phyloP scores from a whole-genome alignment of 1,140 invertebrate genomes.

The Meloidogyne floridensis region DNA sequence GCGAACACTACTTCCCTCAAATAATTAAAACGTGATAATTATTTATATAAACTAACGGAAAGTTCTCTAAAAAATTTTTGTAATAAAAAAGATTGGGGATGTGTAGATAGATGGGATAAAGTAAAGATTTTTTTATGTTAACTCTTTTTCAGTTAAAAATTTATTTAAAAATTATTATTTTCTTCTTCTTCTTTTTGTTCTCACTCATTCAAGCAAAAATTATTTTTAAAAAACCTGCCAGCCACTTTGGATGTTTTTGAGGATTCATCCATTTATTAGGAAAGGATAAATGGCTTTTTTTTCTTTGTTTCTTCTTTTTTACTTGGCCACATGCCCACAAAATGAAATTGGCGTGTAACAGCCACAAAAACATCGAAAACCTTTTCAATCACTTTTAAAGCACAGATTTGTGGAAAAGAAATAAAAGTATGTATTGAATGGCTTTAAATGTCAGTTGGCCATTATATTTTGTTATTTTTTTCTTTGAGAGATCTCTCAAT shows the following conservation, averaged over 20 bases:
- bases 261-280: neutral
- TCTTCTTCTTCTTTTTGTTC: neutral
- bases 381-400: slow-evolving; percentile 5
- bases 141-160: too few species aligned
- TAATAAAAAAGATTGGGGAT: too few species aligned
- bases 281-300: neutral
- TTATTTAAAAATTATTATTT: too few species aligned
- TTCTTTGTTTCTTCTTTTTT: neutral
- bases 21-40: too few species aligned
- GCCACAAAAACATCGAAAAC: neutral
- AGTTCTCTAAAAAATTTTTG: too few species aligned
- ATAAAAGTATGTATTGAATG: neutral
- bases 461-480: neutral
- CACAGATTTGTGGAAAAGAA: neutral
- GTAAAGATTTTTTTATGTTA: too few species aligned
- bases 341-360: neutral
- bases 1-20: too few species aligned
- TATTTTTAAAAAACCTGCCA: neutral
- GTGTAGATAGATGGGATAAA: too few species aligned
- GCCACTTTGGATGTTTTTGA: neutral
- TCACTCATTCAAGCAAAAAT: neutral
- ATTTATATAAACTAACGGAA: too few species aligned
- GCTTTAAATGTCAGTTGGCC: neutral
- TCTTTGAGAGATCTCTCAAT: too few species aligned
- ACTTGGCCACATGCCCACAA: slow-evolving; percentile 2